phyloP scores from a whole-genome alignment of 2,113 vertebrate species.

The Ascaphus truei region DNA sequence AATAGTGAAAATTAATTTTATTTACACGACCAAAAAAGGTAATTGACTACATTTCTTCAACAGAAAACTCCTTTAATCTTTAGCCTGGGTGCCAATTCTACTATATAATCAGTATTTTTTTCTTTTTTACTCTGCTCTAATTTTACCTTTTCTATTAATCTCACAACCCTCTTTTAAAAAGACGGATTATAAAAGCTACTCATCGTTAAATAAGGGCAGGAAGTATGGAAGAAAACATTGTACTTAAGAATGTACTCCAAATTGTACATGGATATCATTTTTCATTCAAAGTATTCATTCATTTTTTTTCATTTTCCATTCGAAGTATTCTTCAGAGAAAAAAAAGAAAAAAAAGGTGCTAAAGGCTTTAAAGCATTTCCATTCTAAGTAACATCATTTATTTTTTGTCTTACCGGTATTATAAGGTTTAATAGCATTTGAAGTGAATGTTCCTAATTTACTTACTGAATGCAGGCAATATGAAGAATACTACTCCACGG shows the following conservation, averaged over 20 bases:
- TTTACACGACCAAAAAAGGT: no score
- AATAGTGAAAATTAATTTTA: no score
- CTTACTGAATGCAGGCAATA: neutral
- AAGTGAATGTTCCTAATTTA: slow-evolving; percentile 22
- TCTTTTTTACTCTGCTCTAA: no score
- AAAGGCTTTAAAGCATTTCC: slow-evolving; percentile 6
- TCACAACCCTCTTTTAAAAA: no score
- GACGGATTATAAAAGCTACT: slow-evolving; percentile 7
- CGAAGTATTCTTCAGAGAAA: slow-evolving; percentile 23
- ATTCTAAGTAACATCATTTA: slow-evolving; percentile 15
- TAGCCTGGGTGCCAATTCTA: no score
- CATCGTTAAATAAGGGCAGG: slow-evolving; percentile 25
- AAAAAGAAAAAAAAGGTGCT: neutral
- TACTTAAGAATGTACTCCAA: slow-evolving; percentile 14
- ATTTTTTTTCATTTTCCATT: slow-evolving; percentile 24
- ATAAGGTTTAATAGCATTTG: slow-evolving; percentile 21
- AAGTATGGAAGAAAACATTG: slow-evolving; percentile 11
- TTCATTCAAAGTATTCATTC: slow-evolving; percentile 26
- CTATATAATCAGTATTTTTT: no score
- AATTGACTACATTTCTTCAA: no score
- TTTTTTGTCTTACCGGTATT: slow-evolving; percentile 19
- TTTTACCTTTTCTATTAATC: no score
- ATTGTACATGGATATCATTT: slow-evolving; percentile 10
- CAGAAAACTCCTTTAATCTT: no score
- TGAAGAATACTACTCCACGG: neutral